Percentiles rank a stretch among this genome's conserved stretches.
These are phyloP conservation scores for Ernsta delagoae DNA, from an alignment of 2,888 invertebrate species.

Conservation along the genomic window DNA sequence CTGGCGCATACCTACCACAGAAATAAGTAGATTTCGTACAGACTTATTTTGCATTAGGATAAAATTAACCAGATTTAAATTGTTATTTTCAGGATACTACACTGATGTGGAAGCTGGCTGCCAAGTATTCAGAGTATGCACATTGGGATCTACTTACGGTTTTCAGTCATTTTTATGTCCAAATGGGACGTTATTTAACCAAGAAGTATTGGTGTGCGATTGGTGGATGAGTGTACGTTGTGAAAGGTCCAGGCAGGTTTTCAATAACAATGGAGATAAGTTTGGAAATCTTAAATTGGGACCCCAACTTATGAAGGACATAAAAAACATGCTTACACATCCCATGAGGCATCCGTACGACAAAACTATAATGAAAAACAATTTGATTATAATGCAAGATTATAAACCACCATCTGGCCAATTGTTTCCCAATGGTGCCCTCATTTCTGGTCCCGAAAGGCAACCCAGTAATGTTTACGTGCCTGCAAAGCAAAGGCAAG, in stretches of 20 bases:
- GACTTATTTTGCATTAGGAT: too few relatives aligned
- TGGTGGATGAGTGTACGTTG: constrained; percentile 89
- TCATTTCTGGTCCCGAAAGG: constrained; percentile 61
- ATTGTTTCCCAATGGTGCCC: constrained; percentile 66
- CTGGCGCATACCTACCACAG: too few relatives aligned
- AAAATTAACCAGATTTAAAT: neutral
- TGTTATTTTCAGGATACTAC: constrained; percentile 83
- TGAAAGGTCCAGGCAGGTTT: constrained; percentile 67
- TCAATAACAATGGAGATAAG: constrained; percentile 72
- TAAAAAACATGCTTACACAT: constrained; percentile 84
- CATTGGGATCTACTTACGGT: constrained; percentile 79
- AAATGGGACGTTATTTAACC: constrained; percentile 88
- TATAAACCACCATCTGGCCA: constrained; percentile 75
- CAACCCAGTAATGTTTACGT: constrained; percentile 61
- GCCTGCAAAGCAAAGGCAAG: constrained; percentile 64
- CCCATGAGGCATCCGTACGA: constrained; percentile 76
- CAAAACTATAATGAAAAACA: constrained; percentile 61
- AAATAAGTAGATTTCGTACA: too few relatives aligned
- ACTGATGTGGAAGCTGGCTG: constrained; percentile 87
- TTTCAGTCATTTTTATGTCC: constrained; percentile 88
- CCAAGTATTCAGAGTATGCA: constrained; percentile 88
- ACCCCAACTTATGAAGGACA: constrained; percentile 83
- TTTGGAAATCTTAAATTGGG: constrained; percentile 77
- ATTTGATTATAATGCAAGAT: constrained; percentile 72
- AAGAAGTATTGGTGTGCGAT: constrained; percentile 87